phyloP scores from a whole-genome alignment of 2,113 vertebrate species.

The Phasianus colchicus region DNA sequence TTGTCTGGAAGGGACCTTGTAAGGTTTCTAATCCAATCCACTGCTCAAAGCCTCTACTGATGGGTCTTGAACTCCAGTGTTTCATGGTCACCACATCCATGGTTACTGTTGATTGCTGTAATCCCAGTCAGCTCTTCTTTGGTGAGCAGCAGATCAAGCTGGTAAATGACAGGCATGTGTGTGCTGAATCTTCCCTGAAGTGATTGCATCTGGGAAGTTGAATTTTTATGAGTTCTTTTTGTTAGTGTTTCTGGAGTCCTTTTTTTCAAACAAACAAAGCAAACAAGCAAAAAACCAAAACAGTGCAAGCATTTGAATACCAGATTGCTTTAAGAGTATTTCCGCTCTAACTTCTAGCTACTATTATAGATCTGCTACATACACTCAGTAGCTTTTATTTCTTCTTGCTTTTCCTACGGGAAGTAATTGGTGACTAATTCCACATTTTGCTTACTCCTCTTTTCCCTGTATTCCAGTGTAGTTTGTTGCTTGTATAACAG shows the following conservation, averaged over 20 bases:
- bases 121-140: background rate
- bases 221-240: background rate
- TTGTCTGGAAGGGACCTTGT: too few relatives aligned
- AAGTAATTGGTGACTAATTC: background rate
- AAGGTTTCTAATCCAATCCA: too few relatives aligned
- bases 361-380: background rate
- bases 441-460: background rate
- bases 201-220: background rate
- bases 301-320: background rate
- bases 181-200: background rate
- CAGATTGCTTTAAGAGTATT: background rate
- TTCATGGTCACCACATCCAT: background rate
- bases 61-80: background rate
- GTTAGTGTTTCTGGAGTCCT: background rate
- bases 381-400: background rate
- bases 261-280: background rate
- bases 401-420: background rate
- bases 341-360: background rate
- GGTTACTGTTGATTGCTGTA: background rate
- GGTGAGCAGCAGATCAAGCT: background rate
- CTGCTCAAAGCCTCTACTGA: too few relatives aligned
- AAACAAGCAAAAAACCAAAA: too few relatives aligned
- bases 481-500: background rate
- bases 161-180: background rate
- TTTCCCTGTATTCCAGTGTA: background rate